phyloP scores from a whole-genome alignment of 2,113 vertebrate genomes.

The Pitta sordida region DNA sequence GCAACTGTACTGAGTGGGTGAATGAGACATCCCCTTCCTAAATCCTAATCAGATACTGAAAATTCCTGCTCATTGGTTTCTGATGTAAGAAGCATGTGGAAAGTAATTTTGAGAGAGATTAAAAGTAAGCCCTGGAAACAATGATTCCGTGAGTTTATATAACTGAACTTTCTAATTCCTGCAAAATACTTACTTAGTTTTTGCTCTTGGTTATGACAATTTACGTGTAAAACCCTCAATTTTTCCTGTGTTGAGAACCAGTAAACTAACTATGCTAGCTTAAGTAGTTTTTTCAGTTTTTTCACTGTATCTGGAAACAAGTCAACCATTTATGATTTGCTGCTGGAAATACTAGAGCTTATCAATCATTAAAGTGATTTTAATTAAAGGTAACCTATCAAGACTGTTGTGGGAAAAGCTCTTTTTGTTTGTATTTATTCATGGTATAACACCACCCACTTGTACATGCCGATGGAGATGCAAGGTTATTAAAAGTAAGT shows the following conservation, averaged over 20 bases:
- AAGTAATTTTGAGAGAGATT: not conserved
- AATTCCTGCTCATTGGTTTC: not conserved
- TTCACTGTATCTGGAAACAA: constrained; percentile 65
- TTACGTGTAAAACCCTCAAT: constrained; percentile 39
- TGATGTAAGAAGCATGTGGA: not conserved
- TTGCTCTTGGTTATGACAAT: constrained; percentile 21
- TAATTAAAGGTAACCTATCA: constrained; percentile 49
- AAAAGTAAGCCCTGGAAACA: not conserved
- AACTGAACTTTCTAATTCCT: not conserved
- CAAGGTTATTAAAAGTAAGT: not conserved
- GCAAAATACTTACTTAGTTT: not conserved
- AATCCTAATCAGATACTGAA: not conserved
- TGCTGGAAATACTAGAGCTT: constrained; percentile 63
- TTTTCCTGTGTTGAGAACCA: constrained; percentile 35
- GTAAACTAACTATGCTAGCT: constrained; percentile 54
- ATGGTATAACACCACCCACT: not conserved
- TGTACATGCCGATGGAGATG: not conserved
- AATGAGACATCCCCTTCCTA: not conserved
- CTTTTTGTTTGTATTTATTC: constrained; percentile 12
- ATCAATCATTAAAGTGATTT: constrained; percentile 69
- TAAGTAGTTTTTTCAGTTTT: constrained; percentile 41
- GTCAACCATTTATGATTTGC: constrained; percentile 59
- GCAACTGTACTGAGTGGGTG: not conserved
- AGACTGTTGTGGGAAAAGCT: constrained; percentile 38
- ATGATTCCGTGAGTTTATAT: not conserved